A percentile compares a stretch with the other conserved stretches of the same genome.
These are phyloP conservation scores for Hestina assimilis DNA, from an alignment of 1,140 invertebrate species.

Conservation along the genomic window DNA sequence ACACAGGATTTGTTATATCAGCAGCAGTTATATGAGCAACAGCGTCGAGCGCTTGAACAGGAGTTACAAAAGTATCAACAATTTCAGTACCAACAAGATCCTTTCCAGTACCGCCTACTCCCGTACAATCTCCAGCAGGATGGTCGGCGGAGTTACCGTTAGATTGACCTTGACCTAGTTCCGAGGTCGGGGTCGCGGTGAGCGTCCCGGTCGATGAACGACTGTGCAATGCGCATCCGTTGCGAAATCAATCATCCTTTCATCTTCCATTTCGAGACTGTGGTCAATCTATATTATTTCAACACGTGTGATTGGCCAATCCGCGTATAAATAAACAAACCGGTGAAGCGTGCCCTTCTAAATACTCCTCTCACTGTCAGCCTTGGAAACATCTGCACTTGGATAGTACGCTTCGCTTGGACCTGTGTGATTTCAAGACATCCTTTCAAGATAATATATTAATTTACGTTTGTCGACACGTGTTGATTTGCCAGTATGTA, in stretches of 20 bases:
- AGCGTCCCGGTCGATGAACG: conserved; percentile 36
- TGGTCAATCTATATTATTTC: conserved; percentile 27
- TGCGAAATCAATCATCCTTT: conserved; percentile 32
- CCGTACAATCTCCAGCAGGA: conserved; percentile 18
- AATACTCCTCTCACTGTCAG: conserved; percentile 33
- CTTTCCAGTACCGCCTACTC: conserved; percentile 35
- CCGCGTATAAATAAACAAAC: conserved; percentile 28
- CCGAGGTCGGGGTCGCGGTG: conserved; percentile 42
- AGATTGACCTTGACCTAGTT: conserved; percentile 73
- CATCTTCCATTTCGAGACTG: conserved; percentile 27
- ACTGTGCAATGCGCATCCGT: conserved; percentile 17
- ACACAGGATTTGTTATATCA: conserved; percentile 44
- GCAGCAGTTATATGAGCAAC: conserved; percentile 48
- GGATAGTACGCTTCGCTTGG: neutral
- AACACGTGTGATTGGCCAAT: conserved; percentile 33
- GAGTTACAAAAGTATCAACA: conserved; percentile 31
- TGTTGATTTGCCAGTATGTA: neutral
- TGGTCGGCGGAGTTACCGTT: conserved; percentile 26
- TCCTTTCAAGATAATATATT: neutral
- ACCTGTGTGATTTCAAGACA: neutral
- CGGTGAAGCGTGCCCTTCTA: conserved; percentile 33
- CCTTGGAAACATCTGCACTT: conserved; percentile 28
- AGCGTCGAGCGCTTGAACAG: conserved; percentile 32
- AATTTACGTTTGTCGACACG: neutral
- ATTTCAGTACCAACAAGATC: conserved; percentile 30